Evolutionary conservation across 2,797 vertebrate species (phyloP).

Genomic region (Emys orbicularis): DNA sequence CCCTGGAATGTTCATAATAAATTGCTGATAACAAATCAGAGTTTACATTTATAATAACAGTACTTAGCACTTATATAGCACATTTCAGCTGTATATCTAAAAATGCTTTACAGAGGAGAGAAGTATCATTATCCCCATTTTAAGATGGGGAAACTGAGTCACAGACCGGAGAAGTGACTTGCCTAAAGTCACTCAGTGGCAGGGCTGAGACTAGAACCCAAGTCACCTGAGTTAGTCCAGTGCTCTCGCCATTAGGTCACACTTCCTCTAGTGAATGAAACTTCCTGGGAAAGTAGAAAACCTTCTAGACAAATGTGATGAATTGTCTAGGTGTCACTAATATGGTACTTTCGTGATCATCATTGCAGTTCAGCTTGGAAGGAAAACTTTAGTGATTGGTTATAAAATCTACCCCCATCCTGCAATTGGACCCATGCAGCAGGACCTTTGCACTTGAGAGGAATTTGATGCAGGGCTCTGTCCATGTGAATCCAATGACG

Average conservation of each 20-base stretch:
- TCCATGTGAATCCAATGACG: not conserved
- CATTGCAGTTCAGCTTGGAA: not conserved
- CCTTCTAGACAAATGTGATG: not conserved
- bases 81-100: not conserved
- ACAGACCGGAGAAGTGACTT: not conserved
- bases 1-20: not conserved
- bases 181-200: not conserved
- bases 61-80: not conserved
- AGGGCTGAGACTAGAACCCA: not conserved
- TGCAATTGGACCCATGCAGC: not conserved
- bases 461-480: not conserved
- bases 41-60: not conserved
- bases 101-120: not conserved
- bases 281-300: conserved; percentile 3
- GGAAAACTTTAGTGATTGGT: not conserved
- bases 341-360: not conserved
- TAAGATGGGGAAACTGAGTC: not conserved
- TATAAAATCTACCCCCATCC: not conserved
- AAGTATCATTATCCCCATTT: not conserved
- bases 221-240: not conserved
- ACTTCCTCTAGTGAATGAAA: not conserved
- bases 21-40: not conserved
- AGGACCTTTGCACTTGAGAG: not conserved
- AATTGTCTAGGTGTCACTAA: not conserved
- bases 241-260: not conserved